Evolutionary conservation across 2,888 invertebrate species (phyloP).

Genomic region (Allygus modestus): DNA sequence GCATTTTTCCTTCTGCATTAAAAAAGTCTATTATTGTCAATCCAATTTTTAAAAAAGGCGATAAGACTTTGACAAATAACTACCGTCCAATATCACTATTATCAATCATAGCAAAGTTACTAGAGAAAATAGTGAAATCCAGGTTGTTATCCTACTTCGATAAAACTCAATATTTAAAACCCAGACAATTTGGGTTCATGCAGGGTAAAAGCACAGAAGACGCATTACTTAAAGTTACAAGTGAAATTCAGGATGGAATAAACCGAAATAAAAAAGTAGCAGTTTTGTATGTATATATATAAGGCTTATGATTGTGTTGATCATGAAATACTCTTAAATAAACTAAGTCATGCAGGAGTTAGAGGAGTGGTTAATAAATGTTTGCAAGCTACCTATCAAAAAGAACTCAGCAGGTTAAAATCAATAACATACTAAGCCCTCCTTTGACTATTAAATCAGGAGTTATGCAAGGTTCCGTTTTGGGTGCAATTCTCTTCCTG

Average conservation of each 20-base stretch:
- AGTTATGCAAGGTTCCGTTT: slow-evolving; percentile 7
- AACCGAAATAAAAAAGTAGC: not conserved
- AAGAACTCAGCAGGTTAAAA: not conserved
- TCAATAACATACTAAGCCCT: not conserved
- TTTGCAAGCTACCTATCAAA: not conserved
- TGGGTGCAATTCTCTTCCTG: slow-evolving; percentile 11
- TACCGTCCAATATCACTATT: slow-evolving; percentile 3
- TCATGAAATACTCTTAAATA: slow-evolving; percentile 23
- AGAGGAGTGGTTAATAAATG: slow-evolving; percentile 1
- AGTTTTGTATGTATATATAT: not conserved
- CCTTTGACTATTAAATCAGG: not conserved
- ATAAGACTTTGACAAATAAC: not conserved
- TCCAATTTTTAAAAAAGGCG: slow-evolving; percentile 17
- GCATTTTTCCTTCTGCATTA: not conserved
- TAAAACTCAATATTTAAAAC: not conserved
- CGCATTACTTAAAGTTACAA: not conserved
- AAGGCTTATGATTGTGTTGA: slow-evolving; percentile 1
- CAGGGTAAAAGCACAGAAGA: not conserved
- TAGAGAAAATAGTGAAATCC: slow-evolving; percentile 4
- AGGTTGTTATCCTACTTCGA: not conserved
- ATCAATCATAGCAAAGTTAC: not conserved
- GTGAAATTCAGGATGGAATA: not conserved
- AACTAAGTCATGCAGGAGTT: not conserved
- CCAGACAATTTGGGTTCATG: slow-evolving; percentile 12
- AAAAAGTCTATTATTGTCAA: not conserved